phyloP scores from a whole-genome alignment of 2,888 invertebrate genomes.

The Caenorhabditis plicata region DNA sequence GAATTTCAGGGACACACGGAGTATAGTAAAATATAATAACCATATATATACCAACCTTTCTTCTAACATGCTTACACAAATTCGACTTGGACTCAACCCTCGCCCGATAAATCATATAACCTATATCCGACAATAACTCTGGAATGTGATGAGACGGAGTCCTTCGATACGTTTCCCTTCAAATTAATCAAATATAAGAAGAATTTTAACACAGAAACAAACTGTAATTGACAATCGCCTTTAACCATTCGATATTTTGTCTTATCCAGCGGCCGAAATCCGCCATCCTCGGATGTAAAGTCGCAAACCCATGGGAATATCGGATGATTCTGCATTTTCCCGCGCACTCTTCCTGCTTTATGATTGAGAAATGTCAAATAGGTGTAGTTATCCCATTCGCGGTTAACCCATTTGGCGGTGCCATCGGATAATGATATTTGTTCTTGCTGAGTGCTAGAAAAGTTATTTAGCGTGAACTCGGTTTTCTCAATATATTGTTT shows the following conservation, averaged over 20 bases:
- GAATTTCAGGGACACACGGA: too few relatives aligned
- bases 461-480: too few relatives aligned
- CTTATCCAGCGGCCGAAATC: slow-evolving; percentile 86
- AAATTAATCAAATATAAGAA: not conserved
- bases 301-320: slow-evolving; percentile 97
- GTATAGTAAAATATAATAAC: too few relatives aligned
- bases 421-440: slow-evolving; percentile 30
- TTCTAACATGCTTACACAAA: slow-evolving; percentile 83
- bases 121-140: slow-evolving; percentile 92
- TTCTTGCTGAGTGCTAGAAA: too few relatives aligned
- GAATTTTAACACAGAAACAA: too few relatives aligned
- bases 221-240: slow-evolving; percentile 89
- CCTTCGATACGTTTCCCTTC: slow-evolving; percentile 40
- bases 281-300: slow-evolving; percentile 75
- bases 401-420: slow-evolving; percentile 77
- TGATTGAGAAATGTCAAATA: slow-evolving; percentile 85
- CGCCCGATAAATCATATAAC: slow-evolving; percentile 93
- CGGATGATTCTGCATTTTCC: slow-evolving; percentile 81
- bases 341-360: slow-evolving; percentile 59
- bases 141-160: slow-evolving; percentile 84
- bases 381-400: slow-evolving; percentile 85
- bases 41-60: slow-evolving; percentile 67
- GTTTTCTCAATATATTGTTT: too few relatives aligned
- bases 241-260: slow-evolving; percentile 95
- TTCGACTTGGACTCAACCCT: slow-evolving; percentile 77